Base-by-base conservation (phyloP, 35 echinoderm and acorn worm species). In the Stichopus chloronotus region DNA sequence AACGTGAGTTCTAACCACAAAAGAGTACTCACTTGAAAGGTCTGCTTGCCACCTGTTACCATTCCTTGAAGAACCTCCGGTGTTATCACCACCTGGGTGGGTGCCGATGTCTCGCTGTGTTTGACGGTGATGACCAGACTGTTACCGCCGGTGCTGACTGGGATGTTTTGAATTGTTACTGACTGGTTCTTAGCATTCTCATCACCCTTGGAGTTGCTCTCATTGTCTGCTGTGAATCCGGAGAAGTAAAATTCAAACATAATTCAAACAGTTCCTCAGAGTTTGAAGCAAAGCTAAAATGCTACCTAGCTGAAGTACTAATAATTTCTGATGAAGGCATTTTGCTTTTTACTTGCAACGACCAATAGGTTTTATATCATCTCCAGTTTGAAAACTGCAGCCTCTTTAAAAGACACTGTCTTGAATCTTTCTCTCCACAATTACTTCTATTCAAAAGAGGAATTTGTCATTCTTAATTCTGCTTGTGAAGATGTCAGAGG, bases 41-140 rank as follows among this genome's bases (percentile, higher is more conserved):
- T 53, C 7, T 81, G 78, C 43, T 81, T 90, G 68, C 72, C 72
- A 10, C 68, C 68, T 21, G 59, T 5, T 55, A 76, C 72, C 87
- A 90, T 90, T 9, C 68, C 87, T 30, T 76, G 87, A 20, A 90
- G 61, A 20, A 90, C 87, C 54, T 96, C 93, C 6, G 95, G 95
- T 20, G 95, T 92, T 76, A 96, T 96, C 74, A 96, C 93, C 57
- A 96, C 93, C 72, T 96, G 95, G 16, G 95, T 96, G 5, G 95
- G 93, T 16, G 90, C 85, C 19, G 90, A 88, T 56, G 81, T 76
- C 13, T 68, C 68, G 11, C 93, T 93, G 30, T 94, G 95, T 69
- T 96, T 96, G 91, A 96, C 94, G 52, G 95, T 96, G 57, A 96
- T 96, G 16, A 96, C 93, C 84, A 96, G 93, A 83, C 92, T 94